Percentiles rank a stretch among this genome's conserved stretches.
Conservation (phyloP, 2,113 vertebrate genomes). For the Petaurus breviceps region DNA sequence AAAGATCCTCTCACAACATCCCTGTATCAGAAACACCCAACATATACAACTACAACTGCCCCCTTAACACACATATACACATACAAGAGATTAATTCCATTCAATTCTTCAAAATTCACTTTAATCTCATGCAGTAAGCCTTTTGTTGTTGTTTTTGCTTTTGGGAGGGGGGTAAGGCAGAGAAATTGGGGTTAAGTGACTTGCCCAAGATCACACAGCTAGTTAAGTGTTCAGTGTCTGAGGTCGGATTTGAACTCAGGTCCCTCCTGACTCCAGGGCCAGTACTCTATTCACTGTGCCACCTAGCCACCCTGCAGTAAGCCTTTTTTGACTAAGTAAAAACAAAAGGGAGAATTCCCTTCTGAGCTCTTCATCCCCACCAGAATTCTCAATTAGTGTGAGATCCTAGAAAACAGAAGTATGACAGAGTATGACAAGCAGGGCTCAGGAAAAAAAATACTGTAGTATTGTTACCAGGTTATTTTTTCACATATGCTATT, state of each 20-base stretch:
- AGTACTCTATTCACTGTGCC: too few species aligned
- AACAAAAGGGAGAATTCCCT: not conserved
- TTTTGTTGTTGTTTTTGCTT: too few species aligned
- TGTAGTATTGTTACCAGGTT: constrained; percentile 12
- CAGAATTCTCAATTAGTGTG: not conserved
- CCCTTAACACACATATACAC: not conserved
- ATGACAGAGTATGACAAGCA: constrained; percentile 1
- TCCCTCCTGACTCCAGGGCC: too few species aligned
- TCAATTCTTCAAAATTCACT: not conserved
- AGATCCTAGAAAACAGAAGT: constrained; percentile 6
- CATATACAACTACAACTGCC: not conserved
- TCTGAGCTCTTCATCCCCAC: not conserved
- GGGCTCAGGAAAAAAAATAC: constrained; percentile 30
- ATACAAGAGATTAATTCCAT: not conserved
- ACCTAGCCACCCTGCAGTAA: too few species aligned
- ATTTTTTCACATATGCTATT: constrained; percentile 1
- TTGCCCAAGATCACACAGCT: too few species aligned
- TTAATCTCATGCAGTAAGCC: not conserved
- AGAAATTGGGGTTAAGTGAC: too few species aligned
- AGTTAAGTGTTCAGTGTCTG: too few species aligned
- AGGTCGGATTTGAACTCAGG: too few species aligned
- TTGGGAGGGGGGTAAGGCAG: too few species aligned
- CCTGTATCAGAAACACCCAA: not conserved
- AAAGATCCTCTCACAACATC: not conserved
- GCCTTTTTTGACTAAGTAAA: constrained; percentile 1